Percentiles rank a stretch among this genome's conserved stretches.
These are phyloP conservation scores for Triplophysa rosa DNA, from an alignment of 2,113 vertebrate species.

Conservation along the genomic window DNA sequence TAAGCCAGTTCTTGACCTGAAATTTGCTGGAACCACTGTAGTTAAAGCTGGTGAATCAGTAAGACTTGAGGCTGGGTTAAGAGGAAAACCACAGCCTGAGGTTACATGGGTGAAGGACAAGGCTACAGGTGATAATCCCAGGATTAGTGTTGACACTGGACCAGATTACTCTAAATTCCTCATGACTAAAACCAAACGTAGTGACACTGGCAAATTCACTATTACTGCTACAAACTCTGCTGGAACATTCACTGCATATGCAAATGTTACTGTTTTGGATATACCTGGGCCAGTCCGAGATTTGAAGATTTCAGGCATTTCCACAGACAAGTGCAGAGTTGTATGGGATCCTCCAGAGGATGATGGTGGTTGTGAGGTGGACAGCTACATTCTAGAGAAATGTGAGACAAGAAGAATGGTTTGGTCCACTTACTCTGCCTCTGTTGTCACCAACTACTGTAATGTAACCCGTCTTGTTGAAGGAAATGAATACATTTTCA, in stretches of 20 bases:
- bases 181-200: conserved; percentile 85
- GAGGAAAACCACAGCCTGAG: conserved; percentile 95
- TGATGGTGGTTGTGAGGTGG: conserved; percentile 96
- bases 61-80: conserved; percentile 88
- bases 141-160: conserved; percentile 88
- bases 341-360: conserved; percentile 93
- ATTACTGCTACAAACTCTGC: conserved; percentile 91
- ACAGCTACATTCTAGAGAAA: conserved; percentile 98
- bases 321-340: conserved; percentile 89
- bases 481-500: conserved; percentile 97
- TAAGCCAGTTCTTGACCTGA: conserved; percentile 94
- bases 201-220: conserved; percentile 90
- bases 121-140: conserved; percentile 87
- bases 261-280: conserved; percentile 90
- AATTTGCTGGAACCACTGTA: conserved; percentile 84
- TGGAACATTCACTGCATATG: conserved; percentile 90
- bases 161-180: conserved; percentile 87
- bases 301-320: conserved; percentile 85
- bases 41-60: conserved; percentile 94
- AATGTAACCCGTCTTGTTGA: conserved; percentile 93
- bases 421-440: conserved; percentile 92
- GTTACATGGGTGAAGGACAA: conserved; percentile 94
- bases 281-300: conserved; percentile 91
- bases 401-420: conserved; percentile 98
- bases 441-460: conserved; percentile 80